phyloP scores from a whole-genome alignment of 2,888 invertebrate species.

The Oscheius myriophilus region DNA sequence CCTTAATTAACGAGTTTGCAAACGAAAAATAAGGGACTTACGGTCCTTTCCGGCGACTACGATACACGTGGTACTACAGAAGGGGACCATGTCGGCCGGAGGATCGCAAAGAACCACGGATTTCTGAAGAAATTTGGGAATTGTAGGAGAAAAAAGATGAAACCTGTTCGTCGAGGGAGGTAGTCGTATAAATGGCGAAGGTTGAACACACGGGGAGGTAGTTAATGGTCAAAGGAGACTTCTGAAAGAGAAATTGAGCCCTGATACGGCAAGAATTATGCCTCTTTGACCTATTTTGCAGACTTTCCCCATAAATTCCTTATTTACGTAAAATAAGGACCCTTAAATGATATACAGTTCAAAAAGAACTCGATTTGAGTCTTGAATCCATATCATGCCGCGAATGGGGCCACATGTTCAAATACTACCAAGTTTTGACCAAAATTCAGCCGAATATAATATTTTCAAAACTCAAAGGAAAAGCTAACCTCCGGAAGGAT shows the following conservation, averaged over 20 bases:
- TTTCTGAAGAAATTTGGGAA: constrained; percentile 8
- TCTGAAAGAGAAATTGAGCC: too few species aligned
- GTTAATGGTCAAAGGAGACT: constrained; percentile 1
- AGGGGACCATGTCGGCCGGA: constrained; percentile 7
- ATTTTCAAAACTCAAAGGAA: background rate
- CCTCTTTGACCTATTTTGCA: too few species aligned
- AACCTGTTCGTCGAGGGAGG: constrained; percentile 1
- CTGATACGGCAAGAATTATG: too few species aligned
- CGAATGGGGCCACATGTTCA: too few species aligned
- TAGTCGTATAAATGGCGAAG: constrained; percentile 23
- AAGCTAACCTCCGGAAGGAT: constrained; percentile 22
- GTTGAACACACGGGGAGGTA: constrained; percentile 27
- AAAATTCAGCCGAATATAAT: too few species aligned
- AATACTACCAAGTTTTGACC: too few species aligned
- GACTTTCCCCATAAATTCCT: too few species aligned
- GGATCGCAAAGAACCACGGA: constrained; percentile 24
- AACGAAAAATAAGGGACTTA: constrained; percentile 1
- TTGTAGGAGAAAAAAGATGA: background rate
- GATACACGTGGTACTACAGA: constrained; percentile 15
- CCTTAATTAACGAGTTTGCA: background rate
- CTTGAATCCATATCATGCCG: too few species aligned
- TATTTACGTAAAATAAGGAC: too few species aligned
- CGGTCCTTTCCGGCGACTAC: constrained; percentile 27
- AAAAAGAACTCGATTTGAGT: too few species aligned
- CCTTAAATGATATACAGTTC: too few species aligned